A percentile compares a stretch with the other conserved stretches of the same genome.
Conservation (phyloP, 1,140 invertebrate genomes). For the Neodiprion lecontei region DNA sequence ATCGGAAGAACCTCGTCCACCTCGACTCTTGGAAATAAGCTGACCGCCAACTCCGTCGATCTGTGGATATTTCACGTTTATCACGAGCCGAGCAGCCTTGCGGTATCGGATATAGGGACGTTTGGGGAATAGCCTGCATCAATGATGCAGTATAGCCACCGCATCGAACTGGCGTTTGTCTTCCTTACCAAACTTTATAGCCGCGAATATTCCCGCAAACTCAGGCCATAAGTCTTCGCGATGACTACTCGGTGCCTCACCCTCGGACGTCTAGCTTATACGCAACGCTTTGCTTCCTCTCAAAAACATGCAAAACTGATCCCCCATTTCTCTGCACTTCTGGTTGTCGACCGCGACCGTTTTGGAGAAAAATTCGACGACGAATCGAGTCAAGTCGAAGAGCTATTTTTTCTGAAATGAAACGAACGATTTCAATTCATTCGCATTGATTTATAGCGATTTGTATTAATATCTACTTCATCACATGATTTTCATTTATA, state of each 20-base stretch:
- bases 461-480: too few relatives aligned
- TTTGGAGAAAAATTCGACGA: too few relatives aligned
- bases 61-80: constrained; percentile 57
- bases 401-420: too few relatives aligned
- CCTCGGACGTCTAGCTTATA: not conserved
- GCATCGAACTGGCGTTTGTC: constrained; percentile 55
- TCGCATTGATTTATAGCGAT: too few relatives aligned
- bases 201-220: constrained; percentile 42
- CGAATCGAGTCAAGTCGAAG: too few relatives aligned
- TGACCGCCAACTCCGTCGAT: not conserved
- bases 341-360: too few relatives aligned
- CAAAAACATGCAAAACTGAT: too few relatives aligned
- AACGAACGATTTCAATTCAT: too few relatives aligned
- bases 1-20: not conserved
- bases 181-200: constrained; percentile 56
- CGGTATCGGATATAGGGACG: constrained; percentile 50
- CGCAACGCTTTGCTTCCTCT: too few relatives aligned
- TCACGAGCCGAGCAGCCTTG: constrained; percentile 57
- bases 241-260: not conserved
- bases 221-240: constrained; percentile 25
- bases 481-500: too few relatives aligned
- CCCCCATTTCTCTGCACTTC: too few relatives aligned
- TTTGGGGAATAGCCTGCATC: constrained; percentile 59
- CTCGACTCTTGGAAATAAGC: not conserved
- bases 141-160: constrained; percentile 56